Percentiles rank a stretch among this genome's conserved stretches.
These are phyloP conservation scores for Ictalurus punctatus DNA, from an alignment of 2,113 vertebrate species.

Conservation along the genomic window DNA sequence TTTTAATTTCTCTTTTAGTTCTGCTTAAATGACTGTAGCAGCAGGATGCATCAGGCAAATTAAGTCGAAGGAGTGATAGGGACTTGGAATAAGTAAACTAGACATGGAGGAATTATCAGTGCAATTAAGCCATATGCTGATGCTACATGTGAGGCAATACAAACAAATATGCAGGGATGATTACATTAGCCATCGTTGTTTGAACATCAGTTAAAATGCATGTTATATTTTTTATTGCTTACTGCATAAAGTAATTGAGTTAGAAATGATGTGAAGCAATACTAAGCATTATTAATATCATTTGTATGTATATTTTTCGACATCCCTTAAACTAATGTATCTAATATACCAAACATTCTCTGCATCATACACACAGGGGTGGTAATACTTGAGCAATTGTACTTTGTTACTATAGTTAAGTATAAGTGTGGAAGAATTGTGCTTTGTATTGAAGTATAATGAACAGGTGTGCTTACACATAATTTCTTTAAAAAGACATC, in stretches of 20 bases:
- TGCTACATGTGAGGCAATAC: conserved; percentile 4
- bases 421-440: too few species aligned
- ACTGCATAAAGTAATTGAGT: conserved; percentile 24
- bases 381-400: too few species aligned
- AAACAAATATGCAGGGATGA: conserved; percentile 15
- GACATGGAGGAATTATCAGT: conserved; percentile 30
- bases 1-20: conserved; percentile 27
- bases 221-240: conserved; percentile 31
- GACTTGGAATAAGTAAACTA: conserved; percentile 35
- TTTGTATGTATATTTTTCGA: background rate
- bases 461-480: too few species aligned
- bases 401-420: too few species aligned
- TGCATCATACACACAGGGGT: background rate
- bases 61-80: background rate
- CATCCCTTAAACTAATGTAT: background rate
- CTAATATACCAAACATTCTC: background rate
- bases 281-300: background rate
- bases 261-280: background rate
- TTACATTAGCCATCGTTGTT: conserved; percentile 21
- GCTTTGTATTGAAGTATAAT: too few species aligned
- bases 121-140: conserved; percentile 28
- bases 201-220: conserved; percentile 5
- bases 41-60: conserved; percentile 23
- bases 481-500: background rate
- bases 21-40: conserved; percentile 13